Base-by-base conservation (phyloP, 64 coral and sea anemone species). In the Montipora capricornis region DNA sequence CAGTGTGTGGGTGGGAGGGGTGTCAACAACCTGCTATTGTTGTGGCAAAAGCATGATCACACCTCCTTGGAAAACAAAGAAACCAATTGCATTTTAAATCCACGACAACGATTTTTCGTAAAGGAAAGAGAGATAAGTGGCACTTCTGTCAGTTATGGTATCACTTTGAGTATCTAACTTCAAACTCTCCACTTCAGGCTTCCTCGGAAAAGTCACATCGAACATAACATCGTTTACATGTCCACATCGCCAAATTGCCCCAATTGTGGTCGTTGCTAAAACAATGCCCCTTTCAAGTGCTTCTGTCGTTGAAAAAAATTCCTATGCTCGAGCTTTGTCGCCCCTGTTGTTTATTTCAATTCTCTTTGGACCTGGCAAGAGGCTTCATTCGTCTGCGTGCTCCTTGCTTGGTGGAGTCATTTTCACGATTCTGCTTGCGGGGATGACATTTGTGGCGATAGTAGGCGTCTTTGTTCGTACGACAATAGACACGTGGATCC, bases 401-500 rank as follows among this genome's bases (percentile, higher is more conserved):
- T 85, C 78, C 10, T 52, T 48, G 45, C 69, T 98, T 0, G 83
- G 90, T 26, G 78, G 74, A 2, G 13, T 84, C 3, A 68, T 98
- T 77, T 98, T 98, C 70, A 1, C 70, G 37, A 4, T 91, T 0
- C 52, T 95, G 6, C 49, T 98, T 47, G 29, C 86, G 0, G 91
- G 80, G n/a, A 89, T 98, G 78, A 74, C 87, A 45, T 98, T 98
- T 50, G 82, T 98, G 46, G 96, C 96, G 14, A 81, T 93, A 9
- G 37, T 98, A 53, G 96, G 93, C 60, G 96, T 98, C 4, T 98
- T 98, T 44, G 96, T 95, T 76, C 93, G 96, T 20, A 94, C 90
- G 3, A 95, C 93, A n/a, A 98, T 98, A 46, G 96, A 98, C 80
- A 95, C 94, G 44, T 95, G 94, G 96, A 98, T 98, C 66, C 96